Evolutionary conservation across 2,888 invertebrate species (phyloP).

Genomic region (Lutraria lutraria): DNA sequence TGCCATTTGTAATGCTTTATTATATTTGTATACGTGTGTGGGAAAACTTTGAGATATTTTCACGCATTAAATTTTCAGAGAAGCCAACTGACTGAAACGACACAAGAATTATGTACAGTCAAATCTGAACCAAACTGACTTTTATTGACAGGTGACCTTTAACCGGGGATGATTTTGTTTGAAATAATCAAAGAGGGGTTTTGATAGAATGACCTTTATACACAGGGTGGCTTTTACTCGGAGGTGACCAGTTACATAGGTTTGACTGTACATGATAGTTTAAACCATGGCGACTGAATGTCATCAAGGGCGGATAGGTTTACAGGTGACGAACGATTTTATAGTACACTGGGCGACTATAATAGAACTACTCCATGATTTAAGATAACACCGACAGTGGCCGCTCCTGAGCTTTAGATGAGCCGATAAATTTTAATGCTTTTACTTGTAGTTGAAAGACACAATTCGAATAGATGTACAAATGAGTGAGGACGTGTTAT

Average conservation of each 20-base stretch:
- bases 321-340: not conserved
- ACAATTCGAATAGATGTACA: not conserved
- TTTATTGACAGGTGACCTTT: too few relatives aligned
- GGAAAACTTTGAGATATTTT: not conserved
- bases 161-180: too few relatives aligned
- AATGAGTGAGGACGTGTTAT: not conserved
- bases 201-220: too few relatives aligned
- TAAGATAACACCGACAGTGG: not conserved
- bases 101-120: too few relatives aligned
- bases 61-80: not conserved
- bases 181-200: too few relatives aligned
- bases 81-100: not conserved
- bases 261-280: too few relatives aligned
- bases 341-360: not conserved
- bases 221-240: too few relatives aligned
- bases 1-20: not conserved
- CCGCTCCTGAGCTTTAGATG: conserved; percentile 9
- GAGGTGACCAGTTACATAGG: too few relatives aligned
- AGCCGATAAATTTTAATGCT: not conserved
- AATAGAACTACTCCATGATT: not conserved
- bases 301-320: not conserved
- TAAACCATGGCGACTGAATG: not conserved
- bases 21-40: not conserved
- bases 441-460: not conserved
- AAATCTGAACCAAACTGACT: too few relatives aligned